phyloP scores from a whole-genome alignment of 1,140 invertebrate genomes.

The Drosophila persimilis region DNA sequence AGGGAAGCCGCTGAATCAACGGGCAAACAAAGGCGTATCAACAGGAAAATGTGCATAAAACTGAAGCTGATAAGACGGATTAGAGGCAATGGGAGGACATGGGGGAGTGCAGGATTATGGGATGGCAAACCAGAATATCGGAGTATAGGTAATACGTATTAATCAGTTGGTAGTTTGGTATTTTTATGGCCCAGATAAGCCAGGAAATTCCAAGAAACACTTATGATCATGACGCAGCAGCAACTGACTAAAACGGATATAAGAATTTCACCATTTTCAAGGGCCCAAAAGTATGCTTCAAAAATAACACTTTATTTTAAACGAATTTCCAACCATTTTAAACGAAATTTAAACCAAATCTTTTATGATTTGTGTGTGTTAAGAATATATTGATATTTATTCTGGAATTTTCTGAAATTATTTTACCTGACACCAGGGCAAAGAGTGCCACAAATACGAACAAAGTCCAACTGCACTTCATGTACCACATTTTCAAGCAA shows the following conservation, averaged over 20 bases:
- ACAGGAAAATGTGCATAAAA: slow-evolving; percentile 78
- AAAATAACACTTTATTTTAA: not conserved
- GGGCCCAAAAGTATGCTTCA: slow-evolving; percentile 34
- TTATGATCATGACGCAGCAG: slow-evolving; percentile 22
- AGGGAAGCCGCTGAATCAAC: slow-evolving; percentile 11
- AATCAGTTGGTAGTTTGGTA: slow-evolving; percentile 64
- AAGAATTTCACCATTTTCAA: slow-evolving; percentile 20
- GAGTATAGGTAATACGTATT: slow-evolving; percentile 8
- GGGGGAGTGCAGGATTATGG: not conserved
- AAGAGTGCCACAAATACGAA: slow-evolving; percentile 60
- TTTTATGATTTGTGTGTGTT: not conserved
- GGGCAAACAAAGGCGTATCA: slow-evolving; percentile 53
- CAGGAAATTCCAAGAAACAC: slow-evolving; percentile 41
- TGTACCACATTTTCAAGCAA: slow-evolving; percentile 61
- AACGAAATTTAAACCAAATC: not conserved
- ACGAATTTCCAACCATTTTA: not conserved
- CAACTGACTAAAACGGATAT: slow-evolving; percentile 24
- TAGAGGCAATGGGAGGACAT: slow-evolving; percentile 35
- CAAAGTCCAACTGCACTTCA: slow-evolving; percentile 69
- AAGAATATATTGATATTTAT: not conserved
- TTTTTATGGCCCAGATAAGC: slow-evolving; percentile 48
- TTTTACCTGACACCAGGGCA: slow-evolving; percentile 57
- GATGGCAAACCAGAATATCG: slow-evolving; percentile 40
- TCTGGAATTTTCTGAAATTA: not conserved
- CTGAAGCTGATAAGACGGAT: slow-evolving; percentile 63